Evolutionary conservation across 2,797 vertebrate genomes (phyloP), one percentile per base, ranked within the genome.

Genomic region (Streptopelia turtur): DNA sequence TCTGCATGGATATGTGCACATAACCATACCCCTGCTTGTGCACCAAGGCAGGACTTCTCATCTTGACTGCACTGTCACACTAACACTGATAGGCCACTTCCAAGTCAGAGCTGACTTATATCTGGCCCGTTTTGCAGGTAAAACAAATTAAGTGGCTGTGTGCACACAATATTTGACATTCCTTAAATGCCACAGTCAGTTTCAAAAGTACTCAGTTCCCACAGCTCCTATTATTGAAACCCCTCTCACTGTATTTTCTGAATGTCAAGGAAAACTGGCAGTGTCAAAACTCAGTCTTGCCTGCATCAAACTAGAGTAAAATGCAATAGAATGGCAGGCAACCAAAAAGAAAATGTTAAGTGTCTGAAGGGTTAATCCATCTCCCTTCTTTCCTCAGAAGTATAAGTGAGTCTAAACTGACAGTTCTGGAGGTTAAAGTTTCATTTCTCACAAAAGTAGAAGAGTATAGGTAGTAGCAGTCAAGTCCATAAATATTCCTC

Each of bases 401-500:
- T 30, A 75, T 0, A 0, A 92, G 31, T 2, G 2, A 80, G 33
- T 80, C 56, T 92, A 71, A 94, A 87, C 75, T 18, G 61, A 92
- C 50, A 87, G 83, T 77, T 89, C 86, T 83, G 61, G 50, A 87
- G 30, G 81, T 59, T 18, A 93, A 96, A 90, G 60, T 83, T 94
- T 94, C 68, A 87, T 94, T 89, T 90, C 77, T 87, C 78, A 85
- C 71, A 68, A 53, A 96, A 86, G 85, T 39, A 75, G 47, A 72
- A 84, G 43, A 92, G 66, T 64, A 94, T 53, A 77, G 93, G 56
- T 80, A 95, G 80, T 30, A 90, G 70, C 60, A 96, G 80, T 95
- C 76, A 91, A 91, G 80, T 94, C 96, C 90, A 95, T 95, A 94
- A 96, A 96, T 96, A 96, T 90, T 95, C 94, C 78, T 95, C 78